Percentiles rank a stretch among this genome's conserved stretches.
phyloP scores from a whole-genome alignment of 2,888 invertebrate species.

The Apamea monoglypha region DNA sequence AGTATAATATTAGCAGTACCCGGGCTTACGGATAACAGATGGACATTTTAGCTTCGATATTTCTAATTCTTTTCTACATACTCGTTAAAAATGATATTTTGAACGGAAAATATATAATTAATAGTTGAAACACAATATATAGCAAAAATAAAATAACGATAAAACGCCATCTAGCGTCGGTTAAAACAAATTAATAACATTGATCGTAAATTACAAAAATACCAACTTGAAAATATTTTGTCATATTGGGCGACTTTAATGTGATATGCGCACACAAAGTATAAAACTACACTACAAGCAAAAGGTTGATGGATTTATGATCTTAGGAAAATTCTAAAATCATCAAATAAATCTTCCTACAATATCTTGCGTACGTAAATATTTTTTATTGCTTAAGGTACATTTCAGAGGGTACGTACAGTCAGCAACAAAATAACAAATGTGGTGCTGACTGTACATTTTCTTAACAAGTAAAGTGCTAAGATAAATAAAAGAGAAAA shows the following conservation, averaged over 20 bases:
- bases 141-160: conserved; percentile 2
- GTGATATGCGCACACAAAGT: conserved; percentile 25
- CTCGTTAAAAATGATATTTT: neutral
- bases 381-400: conserved; percentile 63
- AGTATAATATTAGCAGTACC: conserved; percentile 24
- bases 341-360: conserved; percentile 39
- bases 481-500: conserved; percentile 49
- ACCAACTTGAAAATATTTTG: conserved; percentile 10
- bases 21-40: conserved; percentile 16
- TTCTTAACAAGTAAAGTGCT: conserved; percentile 47
- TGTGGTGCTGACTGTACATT: conserved; percentile 52
- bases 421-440: conserved; percentile 56
- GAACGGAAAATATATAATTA: conserved; percentile 6
- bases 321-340: conserved; percentile 18
- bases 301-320: conserved; percentile 11
- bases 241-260: conserved; percentile 34
- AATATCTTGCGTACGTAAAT: conserved; percentile 60
- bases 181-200: conserved; percentile 21
- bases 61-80: neutral
- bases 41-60: conserved; percentile 30
- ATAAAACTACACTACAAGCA: conserved; percentile 31
- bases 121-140: conserved; percentile 4
- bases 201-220: conserved; percentile 19
- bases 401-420: conserved; percentile 55
- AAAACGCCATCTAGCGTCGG: conserved; percentile 18